These are phyloP conservation scores for Cephus pulcher DNA, from an alignment of 2,888 invertebrate genomes.

Conservation along the genomic window DNA sequence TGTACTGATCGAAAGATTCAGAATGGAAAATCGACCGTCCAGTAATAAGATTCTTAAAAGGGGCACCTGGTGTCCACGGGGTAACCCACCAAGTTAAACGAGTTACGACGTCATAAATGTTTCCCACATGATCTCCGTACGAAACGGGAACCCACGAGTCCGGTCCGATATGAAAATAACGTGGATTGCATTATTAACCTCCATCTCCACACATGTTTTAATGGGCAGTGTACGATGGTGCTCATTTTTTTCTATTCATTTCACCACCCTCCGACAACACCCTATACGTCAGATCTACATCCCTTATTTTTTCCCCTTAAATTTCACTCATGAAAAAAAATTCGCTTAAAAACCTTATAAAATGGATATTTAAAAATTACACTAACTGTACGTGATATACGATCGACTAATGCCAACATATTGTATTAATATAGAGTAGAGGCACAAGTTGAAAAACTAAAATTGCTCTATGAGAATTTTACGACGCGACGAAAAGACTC, in stretches of 20 bases:
- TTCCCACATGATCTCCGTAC: slow-evolving; percentile 36
- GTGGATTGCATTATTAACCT: slow-evolving; percentile 34
- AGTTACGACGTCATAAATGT: slow-evolving; percentile 50
- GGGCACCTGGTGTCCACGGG: slow-evolving; percentile 30
- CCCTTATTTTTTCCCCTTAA: background rate
- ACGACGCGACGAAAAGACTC: background rate
- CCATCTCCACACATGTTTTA: slow-evolving; percentile 18
- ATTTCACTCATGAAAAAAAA: background rate
- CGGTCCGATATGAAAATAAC: slow-evolving; percentile 34
- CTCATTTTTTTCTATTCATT: background rate
- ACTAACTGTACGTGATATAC: background rate
- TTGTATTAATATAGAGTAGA: too few relatives aligned
- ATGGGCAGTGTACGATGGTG: slow-evolving; percentile 14
- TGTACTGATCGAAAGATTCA: background rate
- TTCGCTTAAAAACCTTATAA: background rate
- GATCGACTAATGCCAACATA: too few relatives aligned
- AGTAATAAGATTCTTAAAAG: slow-evolving; percentile 34
- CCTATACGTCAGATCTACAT: too few relatives aligned
- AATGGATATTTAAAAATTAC: background rate
- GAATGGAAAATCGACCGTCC: slow-evolving; percentile 22
- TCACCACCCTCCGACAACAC: background rate
- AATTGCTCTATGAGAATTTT: background rate
- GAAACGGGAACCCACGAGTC: slow-evolving; percentile 17
- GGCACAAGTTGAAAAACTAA: background rate
- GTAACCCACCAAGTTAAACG: slow-evolving; percentile 34